Conservation (phyloP, 2,888 invertebrate genomes). For the Graphium colonna region DNA sequence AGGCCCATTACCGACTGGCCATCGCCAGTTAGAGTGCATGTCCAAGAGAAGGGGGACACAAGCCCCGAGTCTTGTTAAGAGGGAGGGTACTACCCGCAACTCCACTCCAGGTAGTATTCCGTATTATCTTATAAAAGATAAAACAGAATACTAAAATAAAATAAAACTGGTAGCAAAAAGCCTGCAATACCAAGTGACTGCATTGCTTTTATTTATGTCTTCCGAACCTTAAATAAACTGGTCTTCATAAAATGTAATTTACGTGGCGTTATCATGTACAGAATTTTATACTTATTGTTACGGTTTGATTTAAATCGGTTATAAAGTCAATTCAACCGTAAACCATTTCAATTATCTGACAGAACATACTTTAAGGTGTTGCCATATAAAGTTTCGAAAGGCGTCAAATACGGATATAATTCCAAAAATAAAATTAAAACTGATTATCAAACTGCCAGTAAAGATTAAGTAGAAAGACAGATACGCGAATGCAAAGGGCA, state of each 20-base stretch:
- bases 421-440: not conserved
- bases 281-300: not conserved
- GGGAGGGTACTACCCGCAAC: too few relatives aligned
- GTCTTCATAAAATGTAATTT: not conserved
- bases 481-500: not conserved
- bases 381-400: not conserved
- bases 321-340: not conserved
- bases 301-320: not conserved
- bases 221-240: not conserved
- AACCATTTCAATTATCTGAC: not conserved
- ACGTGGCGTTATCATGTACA: not conserved
- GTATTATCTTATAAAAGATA: too few relatives aligned
- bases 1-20: too few relatives aligned
- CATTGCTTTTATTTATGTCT: not conserved
- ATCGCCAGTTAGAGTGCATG: too few relatives aligned
- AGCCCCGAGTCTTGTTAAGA: too few relatives aligned
- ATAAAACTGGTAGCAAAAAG: too few relatives aligned
- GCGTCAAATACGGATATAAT: not conserved
- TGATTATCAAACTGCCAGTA: slow-evolving; percentile 2
- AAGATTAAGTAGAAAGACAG: slow-evolving; percentile 1
- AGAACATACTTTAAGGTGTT: not conserved
- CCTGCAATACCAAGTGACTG: too few relatives aligned
- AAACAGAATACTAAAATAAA: too few relatives aligned
- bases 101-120: too few relatives aligned
- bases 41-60: too few relatives aligned